Percentiles rank a stretch among this genome's conserved stretches.
These are phyloP conservation scores for Holocentrus rufus DNA, from an alignment of 2,797 vertebrate species.

Conservation along the genomic window DNA sequence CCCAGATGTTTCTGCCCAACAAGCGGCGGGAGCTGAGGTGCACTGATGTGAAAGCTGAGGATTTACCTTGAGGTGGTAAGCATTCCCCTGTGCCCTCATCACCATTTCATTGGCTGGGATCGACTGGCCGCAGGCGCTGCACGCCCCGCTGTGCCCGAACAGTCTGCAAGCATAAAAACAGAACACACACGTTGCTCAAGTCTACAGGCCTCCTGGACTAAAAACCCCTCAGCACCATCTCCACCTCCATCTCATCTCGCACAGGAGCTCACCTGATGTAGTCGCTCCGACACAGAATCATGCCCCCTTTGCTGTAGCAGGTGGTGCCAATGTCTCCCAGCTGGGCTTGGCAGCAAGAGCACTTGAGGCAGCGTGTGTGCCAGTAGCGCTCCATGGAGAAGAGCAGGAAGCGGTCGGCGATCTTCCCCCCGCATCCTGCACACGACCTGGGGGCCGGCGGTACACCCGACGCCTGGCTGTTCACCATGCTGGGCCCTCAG, in stretches of 20 bases:
- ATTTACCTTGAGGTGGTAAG: conserved; percentile 87
- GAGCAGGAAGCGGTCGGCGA: conserved; percentile 85
- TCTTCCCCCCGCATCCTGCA: conserved; percentile 83
- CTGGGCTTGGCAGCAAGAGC: conserved; percentile 85
- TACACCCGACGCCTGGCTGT: conserved; percentile 78
- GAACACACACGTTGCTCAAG: conserved; percentile 39
- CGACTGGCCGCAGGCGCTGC: conserved; percentile 84
- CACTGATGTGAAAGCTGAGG: conserved; percentile 36
- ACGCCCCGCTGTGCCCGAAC: conserved; percentile 86
- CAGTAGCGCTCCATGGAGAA: conserved; percentile 88
- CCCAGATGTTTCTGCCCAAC: conserved; percentile 55
- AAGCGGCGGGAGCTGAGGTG: conserved; percentile 38
- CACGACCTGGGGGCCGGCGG: conserved; percentile 77
- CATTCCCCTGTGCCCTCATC: conserved; percentile 86
- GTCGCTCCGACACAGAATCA: conserved; percentile 85
- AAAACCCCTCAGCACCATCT: conserved; percentile 25
- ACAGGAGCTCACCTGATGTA: conserved; percentile 81
- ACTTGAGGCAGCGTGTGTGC: conserved; percentile 87
- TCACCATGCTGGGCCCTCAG: conserved; percentile 77
- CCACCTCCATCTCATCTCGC: neutral
- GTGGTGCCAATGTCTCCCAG: conserved; percentile 85
- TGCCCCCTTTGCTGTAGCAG: conserved; percentile 86
- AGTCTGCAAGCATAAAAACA: conserved; percentile 74
- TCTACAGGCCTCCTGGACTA: neutral
- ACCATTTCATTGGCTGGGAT: conserved; percentile 89